These are phyloP conservation scores for Salvelinus alpinus DNA, from an alignment of 2,113 vertebrate genomes.

Conservation along the genomic window DNA sequence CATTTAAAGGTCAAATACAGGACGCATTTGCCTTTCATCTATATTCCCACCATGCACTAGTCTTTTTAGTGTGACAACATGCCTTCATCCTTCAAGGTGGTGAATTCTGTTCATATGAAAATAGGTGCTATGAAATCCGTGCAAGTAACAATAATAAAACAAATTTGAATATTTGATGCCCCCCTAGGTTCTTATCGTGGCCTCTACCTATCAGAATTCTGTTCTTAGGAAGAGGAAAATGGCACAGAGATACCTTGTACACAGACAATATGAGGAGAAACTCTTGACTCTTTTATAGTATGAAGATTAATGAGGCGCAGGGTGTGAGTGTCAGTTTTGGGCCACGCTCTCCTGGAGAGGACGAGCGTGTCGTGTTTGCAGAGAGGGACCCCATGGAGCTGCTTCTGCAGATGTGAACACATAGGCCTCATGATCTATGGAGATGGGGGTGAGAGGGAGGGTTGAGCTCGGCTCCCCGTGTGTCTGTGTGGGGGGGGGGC, in stretches of 20 bases:
- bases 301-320: slow-evolving; percentile 65
- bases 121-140: not conserved
- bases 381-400: slow-evolving; percentile 44
- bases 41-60: slow-evolving; percentile 18
- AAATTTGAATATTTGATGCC: too few species aligned
- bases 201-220: not conserved
- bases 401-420: slow-evolving; percentile 36
- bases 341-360: slow-evolving; percentile 47
- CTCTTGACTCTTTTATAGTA: slow-evolving; percentile 37
- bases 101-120: not conserved
- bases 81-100: not conserved
- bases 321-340: slow-evolving; percentile 57
- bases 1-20: slow-evolving; percentile 54
- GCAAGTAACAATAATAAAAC: too few species aligned
- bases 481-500: not conserved
- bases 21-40: slow-evolving; percentile 59
- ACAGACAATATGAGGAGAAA: slow-evolving; percentile 41
- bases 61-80: slow-evolving; percentile 30
- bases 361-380: slow-evolving; percentile 45
- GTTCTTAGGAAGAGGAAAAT: slow-evolving; percentile 26
- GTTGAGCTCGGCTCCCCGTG: not conserved
- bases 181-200: too few species aligned
- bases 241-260: slow-evolving; percentile 35
- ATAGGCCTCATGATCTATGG: slow-evolving; percentile 38
- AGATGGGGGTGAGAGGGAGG: slow-evolving; percentile 22